phyloP scores from a whole-genome alignment of 2,888 invertebrate species.

The Erpobdella octoculata region DNA sequence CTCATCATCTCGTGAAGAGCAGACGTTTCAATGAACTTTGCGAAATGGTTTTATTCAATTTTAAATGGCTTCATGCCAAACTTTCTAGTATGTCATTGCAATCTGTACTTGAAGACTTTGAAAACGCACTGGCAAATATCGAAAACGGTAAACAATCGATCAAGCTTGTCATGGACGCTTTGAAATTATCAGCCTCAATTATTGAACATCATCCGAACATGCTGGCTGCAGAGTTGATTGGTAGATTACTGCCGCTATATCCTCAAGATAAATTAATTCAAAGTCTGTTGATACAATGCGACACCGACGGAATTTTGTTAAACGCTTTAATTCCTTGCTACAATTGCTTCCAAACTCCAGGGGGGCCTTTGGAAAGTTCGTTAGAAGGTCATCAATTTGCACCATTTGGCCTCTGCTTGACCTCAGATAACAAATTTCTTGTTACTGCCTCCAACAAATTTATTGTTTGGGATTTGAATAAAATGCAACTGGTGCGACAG shows the following conservation, averaged over 20 bases:
- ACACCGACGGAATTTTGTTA: constrained; percentile 63
- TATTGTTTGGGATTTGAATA: constrained; percentile 91
- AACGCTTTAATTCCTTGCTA: constrained; percentile 77
- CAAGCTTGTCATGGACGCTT: constrained; percentile 50
- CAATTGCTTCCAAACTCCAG: constrained; percentile 95
- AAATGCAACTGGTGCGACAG: constrained; percentile 85
- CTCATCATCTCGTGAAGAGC: constrained; percentile 84
- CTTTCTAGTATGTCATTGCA: constrained; percentile 84
- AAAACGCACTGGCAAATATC: constrained; percentile 63
- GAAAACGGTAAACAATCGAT: constrained; percentile 44
- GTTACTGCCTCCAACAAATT: constrained; percentile 92
- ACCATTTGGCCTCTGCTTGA: constrained; percentile 50
- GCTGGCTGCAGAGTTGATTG: constrained; percentile 87
- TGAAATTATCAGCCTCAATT: constrained; percentile 83
- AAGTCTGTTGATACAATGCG: constrained; percentile 80
- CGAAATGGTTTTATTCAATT: constrained; percentile 87
- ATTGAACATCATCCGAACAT: constrained; percentile 84
- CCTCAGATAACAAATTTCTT: constrained; percentile 58
- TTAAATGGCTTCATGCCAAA: constrained; percentile 93
- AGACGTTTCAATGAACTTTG: constrained; percentile 82
- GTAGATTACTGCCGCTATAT: constrained; percentile 85
- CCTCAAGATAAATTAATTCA: constrained; percentile 73
- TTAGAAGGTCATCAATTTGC: constrained; percentile 96
- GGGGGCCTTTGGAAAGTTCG: constrained; percentile 94
- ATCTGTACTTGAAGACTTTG: constrained; percentile 79